Base-by-base conservation (phyloP, 2,888 invertebrate species). In the Chrysolina haemoptera region DNA sequence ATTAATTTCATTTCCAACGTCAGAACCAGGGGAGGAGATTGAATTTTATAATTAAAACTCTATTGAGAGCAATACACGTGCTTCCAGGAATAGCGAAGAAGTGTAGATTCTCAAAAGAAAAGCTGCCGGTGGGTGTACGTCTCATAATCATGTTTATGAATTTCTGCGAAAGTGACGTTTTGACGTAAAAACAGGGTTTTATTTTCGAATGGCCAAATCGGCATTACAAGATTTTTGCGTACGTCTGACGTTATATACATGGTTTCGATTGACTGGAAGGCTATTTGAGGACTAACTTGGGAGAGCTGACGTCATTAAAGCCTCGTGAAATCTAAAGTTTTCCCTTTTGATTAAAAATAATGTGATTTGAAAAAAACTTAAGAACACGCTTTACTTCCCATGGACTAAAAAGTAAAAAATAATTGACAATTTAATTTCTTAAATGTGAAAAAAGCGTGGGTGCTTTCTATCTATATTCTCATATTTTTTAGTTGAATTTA, bases 11-110 rank as follows among this genome's bases (percentile, higher is more conserved):
- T 53, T 5, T 12, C 11, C 53, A 18, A 20, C 11, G 53, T 53
- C 53, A 53, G 53, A 11, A 20, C 1, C 53, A 53, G 53, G 20
- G 12, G 18, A 12, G 43, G 5, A 43, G 43, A 43, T 43, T 43
- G 20, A 53, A 53, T 53, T 22, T 53, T 20, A 53, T 22, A 53
- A 53, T 53, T 53, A 12, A 53, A 53, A 53, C 18, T 53, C 53
- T 12, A 18, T 53, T 22, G 18, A 53, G 53, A 18, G 53, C 22
- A 12, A 18, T 53, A 12, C 53, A 53, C 53, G 53, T 53, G 53
- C 53, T 18, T 53, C 6, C 18, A 53, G 53, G 53, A 53, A 53
- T 53, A 53, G 53, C 53, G 53, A 53, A 16, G 20, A 53, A 12
- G 53, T 20, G 53, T 11, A 53, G 53, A 53, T 20, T 53, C 12